Conservation (phyloP, 2,888 invertebrate genomes). For the Hirtodrosophila trivittata region DNA sequence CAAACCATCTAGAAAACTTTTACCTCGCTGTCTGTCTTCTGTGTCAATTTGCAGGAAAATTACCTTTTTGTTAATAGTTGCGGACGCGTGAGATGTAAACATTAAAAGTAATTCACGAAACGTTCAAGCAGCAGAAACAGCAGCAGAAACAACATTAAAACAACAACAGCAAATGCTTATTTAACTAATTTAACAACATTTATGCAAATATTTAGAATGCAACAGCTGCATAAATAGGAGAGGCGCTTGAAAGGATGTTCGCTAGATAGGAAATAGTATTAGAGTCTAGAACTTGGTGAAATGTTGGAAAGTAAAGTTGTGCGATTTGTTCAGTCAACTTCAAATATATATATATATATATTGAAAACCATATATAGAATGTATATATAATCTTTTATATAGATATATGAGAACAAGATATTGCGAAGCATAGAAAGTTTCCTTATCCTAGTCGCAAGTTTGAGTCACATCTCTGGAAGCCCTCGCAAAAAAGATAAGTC, state of each 20-base stretch:
- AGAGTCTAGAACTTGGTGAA: no score
- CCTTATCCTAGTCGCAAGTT: no score
- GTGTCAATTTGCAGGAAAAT: slow-evolving; percentile 77
- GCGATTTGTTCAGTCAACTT: no score
- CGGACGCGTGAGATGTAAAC: slow-evolving; percentile 56
- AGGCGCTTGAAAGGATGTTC: not conserved
- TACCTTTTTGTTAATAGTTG: slow-evolving; percentile 78
- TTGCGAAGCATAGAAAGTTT: no score
- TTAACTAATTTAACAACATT: slow-evolving; percentile 76
- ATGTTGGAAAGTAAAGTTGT: no score
- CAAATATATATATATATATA: no score
- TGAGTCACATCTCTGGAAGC: not conserved
- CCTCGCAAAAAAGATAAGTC: slow-evolving; percentile 35
- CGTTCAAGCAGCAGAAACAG: slow-evolving; percentile 14
- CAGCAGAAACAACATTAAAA: slow-evolving; percentile 36
- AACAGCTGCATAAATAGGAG: slow-evolving; percentile 73
- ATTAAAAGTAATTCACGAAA: slow-evolving; percentile 73
- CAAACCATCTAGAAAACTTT: slow-evolving; percentile 52
- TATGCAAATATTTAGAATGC: slow-evolving; percentile 77
- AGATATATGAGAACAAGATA: no score
- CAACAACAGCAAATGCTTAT: slow-evolving; percentile 78
- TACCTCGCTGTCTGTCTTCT: slow-evolving; percentile 64
- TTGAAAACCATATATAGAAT: no score
- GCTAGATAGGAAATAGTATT: not conserved
- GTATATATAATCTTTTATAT: no score